phyloP scores from a whole-genome alignment of 2,113 vertebrate species.

The Brachypteracias leptosomus region DNA sequence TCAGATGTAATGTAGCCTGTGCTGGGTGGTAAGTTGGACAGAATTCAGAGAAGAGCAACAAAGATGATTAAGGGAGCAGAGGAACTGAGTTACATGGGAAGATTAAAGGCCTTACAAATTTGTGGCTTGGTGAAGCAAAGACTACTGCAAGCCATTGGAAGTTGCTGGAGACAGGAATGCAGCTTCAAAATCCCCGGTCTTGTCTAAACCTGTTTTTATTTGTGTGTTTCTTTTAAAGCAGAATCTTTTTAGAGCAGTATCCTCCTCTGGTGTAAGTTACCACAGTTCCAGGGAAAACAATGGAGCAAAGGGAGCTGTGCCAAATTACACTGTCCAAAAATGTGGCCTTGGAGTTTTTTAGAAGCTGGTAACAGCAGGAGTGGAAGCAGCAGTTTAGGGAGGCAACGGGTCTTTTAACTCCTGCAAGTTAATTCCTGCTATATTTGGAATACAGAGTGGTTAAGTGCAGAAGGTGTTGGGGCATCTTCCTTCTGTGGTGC shows the following conservation, averaged over 20 bases:
- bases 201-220: slow-evolving; percentile 43
- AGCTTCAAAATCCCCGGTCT: neutral
- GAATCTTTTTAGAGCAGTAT: neutral
- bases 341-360: neutral
- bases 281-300: slow-evolving; percentile 31
- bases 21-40: slow-evolving; percentile 19
- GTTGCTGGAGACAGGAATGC: slow-evolving; percentile 37
- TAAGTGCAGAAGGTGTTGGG: neutral
- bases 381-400: neutral
- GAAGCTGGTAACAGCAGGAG: neutral
- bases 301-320: neutral
- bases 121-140: slow-evolving; percentile 52
- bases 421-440: neutral
- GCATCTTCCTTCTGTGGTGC: neutral
- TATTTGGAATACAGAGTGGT: neutral
- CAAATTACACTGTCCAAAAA: neutral
- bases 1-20: neutral
- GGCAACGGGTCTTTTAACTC: neutral
- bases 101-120: slow-evolving; percentile 61
- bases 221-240: slow-evolving; percentile 36
- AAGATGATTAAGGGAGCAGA: slow-evolving; percentile 56
- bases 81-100: slow-evolving; percentile 49
- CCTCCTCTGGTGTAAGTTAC: slow-evolving; percentile 41
- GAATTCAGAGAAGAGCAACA: slow-evolving; percentile 63
- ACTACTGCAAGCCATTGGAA: slow-evolving; percentile 29